Conservation (phyloP, 1,140 invertebrate genomes). For the Habropoda laboriosa region DNA sequence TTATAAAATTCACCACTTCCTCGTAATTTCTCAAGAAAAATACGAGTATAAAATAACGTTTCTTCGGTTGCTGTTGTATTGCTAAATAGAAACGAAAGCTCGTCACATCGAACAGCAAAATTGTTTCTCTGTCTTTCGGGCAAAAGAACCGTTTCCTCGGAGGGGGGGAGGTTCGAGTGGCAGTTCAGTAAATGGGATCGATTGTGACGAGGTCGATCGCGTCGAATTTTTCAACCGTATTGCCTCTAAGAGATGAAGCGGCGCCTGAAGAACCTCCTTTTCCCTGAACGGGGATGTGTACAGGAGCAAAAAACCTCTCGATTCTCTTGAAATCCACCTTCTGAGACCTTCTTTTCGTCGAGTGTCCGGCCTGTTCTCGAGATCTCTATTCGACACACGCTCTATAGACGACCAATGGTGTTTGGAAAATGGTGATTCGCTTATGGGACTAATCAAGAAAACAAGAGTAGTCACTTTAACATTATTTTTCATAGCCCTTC, state of each 20-base stretch:
- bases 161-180: slow-evolving; percentile 32
- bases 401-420: slow-evolving; percentile 53
- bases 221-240: slow-evolving; percentile 53
- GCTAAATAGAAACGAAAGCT: not conserved
- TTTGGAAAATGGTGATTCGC: slow-evolving; percentile 48
- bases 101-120: not conserved
- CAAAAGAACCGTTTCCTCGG: slow-evolving; percentile 36
- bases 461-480: no score
- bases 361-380: slow-evolving; percentile 21
- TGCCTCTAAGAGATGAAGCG: slow-evolving; percentile 41
- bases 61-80: no score
- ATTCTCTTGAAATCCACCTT: not conserved
- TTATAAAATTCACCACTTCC: not conserved
- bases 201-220: slow-evolving; percentile 39
- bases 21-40: not conserved
- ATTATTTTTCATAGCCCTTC: no score
- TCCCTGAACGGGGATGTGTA: slow-evolving; percentile 21
- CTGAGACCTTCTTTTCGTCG: slow-evolving; percentile 41
- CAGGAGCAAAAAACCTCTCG: not conserved
- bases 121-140: not conserved
- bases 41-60: no score
- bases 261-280: slow-evolving; percentile 17
- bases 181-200: slow-evolving; percentile 67
- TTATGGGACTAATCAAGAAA: no score
- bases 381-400: slow-evolving; percentile 47